These are phyloP conservation scores for Melanophora roralis DNA, from an alignment of 2,888 invertebrate species.

Conservation along the genomic window DNA sequence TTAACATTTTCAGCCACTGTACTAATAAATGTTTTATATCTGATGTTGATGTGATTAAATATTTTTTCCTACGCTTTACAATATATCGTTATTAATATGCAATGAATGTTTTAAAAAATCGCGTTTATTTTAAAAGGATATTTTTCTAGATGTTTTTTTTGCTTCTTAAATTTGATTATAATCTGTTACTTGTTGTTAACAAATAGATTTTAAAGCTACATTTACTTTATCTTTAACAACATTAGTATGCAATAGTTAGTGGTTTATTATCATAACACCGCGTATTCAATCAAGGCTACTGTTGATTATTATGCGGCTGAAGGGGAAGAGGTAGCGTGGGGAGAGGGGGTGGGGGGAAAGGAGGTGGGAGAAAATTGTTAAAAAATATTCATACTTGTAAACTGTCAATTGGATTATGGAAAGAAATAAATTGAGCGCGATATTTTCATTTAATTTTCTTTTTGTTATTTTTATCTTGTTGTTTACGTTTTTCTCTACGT, in stretches of 20 bases:
- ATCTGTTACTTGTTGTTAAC: conserved; percentile 45
- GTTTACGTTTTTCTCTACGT: background rate
- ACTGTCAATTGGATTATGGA: conserved; percentile 74
- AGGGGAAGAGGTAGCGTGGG: too few relatives aligned
- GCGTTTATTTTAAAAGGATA: background rate
- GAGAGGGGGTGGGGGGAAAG: background rate
- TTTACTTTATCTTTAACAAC: background rate
- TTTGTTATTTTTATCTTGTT: conserved; percentile 2
- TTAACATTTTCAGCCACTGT: background rate
- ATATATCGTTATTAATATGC: background rate
- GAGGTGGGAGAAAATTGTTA: background rate
- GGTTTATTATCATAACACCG: conserved; percentile 48
- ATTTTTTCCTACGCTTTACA: background rate
- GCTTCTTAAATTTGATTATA: conserved; percentile 45
- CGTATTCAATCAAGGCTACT: conserved; percentile 4
- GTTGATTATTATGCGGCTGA: background rate
- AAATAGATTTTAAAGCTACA: conserved; percentile 44
- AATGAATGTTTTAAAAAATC: background rate
- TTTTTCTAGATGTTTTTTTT: background rate
- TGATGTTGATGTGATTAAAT: background rate
- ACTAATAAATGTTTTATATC: background rate
- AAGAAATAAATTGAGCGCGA: conserved; percentile 56
- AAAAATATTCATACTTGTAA: conserved; percentile 3
- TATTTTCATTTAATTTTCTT: conserved; percentile 49
- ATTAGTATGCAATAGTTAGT: conserved; percentile 43